Evolutionary conservation across 1,140 invertebrate genomes (phyloP), one percentile per base, ranked within the genome.

Genomic region (Oscheius sp.): DNA sequence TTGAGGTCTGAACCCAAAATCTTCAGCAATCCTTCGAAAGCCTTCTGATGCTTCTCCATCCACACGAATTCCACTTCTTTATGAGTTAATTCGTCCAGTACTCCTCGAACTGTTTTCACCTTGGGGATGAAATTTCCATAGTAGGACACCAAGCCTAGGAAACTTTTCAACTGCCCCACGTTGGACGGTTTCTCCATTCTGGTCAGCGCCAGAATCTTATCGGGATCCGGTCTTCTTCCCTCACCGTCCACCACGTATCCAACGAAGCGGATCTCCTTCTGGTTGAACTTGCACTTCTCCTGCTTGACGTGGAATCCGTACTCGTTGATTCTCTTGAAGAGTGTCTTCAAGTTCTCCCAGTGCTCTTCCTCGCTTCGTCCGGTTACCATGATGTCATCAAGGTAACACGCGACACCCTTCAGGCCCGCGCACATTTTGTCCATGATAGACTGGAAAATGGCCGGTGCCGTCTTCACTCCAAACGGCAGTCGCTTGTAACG

Each of bases 41-140:
- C 75, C 1, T 26, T 23, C 49, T 79, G 36, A 18, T 61, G 42
- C 7, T 15, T 35, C n/a, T 45, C 2, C 3, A 58, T 46, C 81
- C 79, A 81, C 7, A 68, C 26, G 45, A 68, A 83, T 29, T 65
- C 45, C 10, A 63, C 64, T 31, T 80, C 78, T 38, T 83, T 75
- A 26, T 76, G 77, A 2, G 66, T 63, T 28, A 88, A 74, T 32
- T 78, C 42, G 69, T 84, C 79, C 2, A 88, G 69, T 15, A 86
- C 85, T 1, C 72, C 78, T 7, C 81, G 79, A 2, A 86, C n/a
- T 4, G 76, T 75, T 3, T 85, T 76, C 59, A 86, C 82, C 46
- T 86, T 76, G 36, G 78, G 76, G 10, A 87, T 75, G 70, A 87
- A 88, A 23, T 85, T 77, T 49, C 85, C 77, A 66, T 87, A 88